Percentiles rank a stretch among this genome's conserved stretches.
Evolutionary conservation across 2,888 invertebrate species (phyloP).

Genomic region (Anaspis maculata): DNA sequence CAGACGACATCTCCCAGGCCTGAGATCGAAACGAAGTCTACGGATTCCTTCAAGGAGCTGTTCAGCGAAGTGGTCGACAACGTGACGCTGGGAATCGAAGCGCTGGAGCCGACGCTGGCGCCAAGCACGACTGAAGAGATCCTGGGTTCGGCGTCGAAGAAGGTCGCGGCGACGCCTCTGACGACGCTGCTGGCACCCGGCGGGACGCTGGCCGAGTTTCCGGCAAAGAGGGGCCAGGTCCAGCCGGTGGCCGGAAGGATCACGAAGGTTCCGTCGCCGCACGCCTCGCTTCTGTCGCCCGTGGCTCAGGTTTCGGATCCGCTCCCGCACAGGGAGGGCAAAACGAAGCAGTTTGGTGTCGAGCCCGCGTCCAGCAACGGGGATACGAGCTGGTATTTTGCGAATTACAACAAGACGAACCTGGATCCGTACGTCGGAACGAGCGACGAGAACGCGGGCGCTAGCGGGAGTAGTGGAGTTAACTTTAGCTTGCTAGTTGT

Average conservation of each 20-base stretch:
- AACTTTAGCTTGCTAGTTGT: too few species aligned
- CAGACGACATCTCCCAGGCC: conserved; percentile 8
- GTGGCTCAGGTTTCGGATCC: conserved; percentile 18
- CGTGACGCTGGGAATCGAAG: neutral
- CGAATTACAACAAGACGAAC: conserved; percentile 66
- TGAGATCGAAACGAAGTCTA: conserved; percentile 6
- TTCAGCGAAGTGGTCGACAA: neutral
- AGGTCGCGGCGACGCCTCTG: conserved; percentile 44
- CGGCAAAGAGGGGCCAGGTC: conserved; percentile 43
- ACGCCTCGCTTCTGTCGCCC: conserved; percentile 24
- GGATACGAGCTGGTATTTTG: conserved; percentile 75
- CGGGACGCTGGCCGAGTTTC: conserved; percentile 43
- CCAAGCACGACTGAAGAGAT: neutral
- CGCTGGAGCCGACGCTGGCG: neutral
- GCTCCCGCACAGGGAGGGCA: conserved; percentile 31
- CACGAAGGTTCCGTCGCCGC: conserved; percentile 50
- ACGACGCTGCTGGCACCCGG: conserved; percentile 58
- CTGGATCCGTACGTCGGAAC: conserved; percentile 41
- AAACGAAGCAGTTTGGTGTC: conserved; percentile 44
- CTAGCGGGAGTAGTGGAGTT: too few species aligned
- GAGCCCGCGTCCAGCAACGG: too few species aligned
- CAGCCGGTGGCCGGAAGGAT: too few species aligned
- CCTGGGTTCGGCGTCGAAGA: neutral
- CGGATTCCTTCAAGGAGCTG: neutral
- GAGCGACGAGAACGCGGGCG: too few species aligned